phyloP scores from a whole-genome alignment of 2,797 vertebrate genomes.

The Sebastes hubbsi region DNA sequence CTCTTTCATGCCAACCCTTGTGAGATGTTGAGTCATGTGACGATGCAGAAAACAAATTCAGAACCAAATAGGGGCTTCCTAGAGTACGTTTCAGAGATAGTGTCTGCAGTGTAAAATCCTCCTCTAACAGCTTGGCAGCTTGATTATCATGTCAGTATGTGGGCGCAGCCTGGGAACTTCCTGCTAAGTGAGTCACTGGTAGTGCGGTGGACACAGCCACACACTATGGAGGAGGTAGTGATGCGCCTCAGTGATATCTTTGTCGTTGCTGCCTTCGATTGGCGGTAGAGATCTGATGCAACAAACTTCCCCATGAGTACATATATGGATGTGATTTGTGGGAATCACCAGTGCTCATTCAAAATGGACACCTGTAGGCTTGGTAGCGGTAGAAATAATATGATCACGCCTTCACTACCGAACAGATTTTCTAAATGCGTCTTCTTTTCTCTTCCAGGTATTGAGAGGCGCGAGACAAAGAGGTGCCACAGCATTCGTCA shows the following conservation, averaged over 20 bases:
- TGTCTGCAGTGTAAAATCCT: constrained; percentile 23
- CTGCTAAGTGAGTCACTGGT: constrained; percentile 78
- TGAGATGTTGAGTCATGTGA: constrained; percentile 25
- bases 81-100: constrained; percentile 4
- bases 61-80: constrained; percentile 66
- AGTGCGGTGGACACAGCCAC: constrained; percentile 68
- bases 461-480: constrained; percentile 86
- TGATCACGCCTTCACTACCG: background rate
- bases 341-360: constrained; percentile 31
- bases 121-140: constrained; percentile 20
- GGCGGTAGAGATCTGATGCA: constrained; percentile 44
- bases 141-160: constrained; percentile 37
- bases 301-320: constrained; percentile 50
- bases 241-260: constrained; percentile 58
- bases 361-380: background rate
- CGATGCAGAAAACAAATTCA: background rate
- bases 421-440: constrained; percentile 19
- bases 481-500: constrained; percentile 92
- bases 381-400: background rate
- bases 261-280: constrained; percentile 34
- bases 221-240: constrained; percentile 76
- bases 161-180: constrained; percentile 72
- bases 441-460: constrained; percentile 78
- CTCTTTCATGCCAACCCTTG: constrained; percentile 4
- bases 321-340: constrained; percentile 53